A percentile compares a stretch with the other conserved stretches of the same genome.
Conservation (phyloP, 2,888 invertebrate genomes). For the Dasysyrphus albostriatus region DNA sequence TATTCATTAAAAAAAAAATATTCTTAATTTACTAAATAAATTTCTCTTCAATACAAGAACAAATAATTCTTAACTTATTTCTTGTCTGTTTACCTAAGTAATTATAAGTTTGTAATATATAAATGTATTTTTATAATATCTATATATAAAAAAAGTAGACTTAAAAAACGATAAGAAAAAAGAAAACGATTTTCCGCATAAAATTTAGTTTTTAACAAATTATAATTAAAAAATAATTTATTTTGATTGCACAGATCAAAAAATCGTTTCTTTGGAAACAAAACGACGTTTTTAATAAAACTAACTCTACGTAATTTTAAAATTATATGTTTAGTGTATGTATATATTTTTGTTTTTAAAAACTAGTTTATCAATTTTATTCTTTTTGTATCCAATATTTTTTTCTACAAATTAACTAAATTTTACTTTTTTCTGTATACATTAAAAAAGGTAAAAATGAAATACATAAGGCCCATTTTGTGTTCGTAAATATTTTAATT, state of each 20-base stretch:
- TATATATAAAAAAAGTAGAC: conserved; percentile 48
- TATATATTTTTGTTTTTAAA: conserved; percentile 55
- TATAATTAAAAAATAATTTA: conserved; percentile 72
- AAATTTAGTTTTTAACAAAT: conserved; percentile 45
- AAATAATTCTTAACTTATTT: conserved; percentile 71
- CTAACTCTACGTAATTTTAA: conserved; percentile 42
- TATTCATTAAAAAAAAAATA: conserved; percentile 75
- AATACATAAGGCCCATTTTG: conserved; percentile 76
- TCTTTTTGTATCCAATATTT: conserved; percentile 20
- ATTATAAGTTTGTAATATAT: conserved; percentile 63
- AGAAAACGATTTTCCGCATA: conserved; percentile 46
- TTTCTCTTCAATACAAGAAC: conserved; percentile 77
- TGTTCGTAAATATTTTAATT: conserved; percentile 70
- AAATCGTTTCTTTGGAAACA: conserved; percentile 74
- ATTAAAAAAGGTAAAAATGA: conserved; percentile 69
- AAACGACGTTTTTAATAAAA: conserved; percentile 74
- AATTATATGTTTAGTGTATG: conserved; percentile 65
- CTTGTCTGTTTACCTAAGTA: conserved; percentile 59
- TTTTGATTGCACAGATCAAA: conserved; percentile 77
- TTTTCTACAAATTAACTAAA: conserved; percentile 69
- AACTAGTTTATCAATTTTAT: conserved; percentile 29
- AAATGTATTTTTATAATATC: conserved; percentile 29
- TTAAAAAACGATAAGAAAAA: conserved; percentile 50
- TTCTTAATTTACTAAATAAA: conserved; percentile 77
- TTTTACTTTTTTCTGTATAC: conserved; percentile 50